Percentiles rank a stretch among this genome's conserved stretches.
These are phyloP conservation scores for Desmodus rotundus DNA, from an alignment of 2,113 vertebrate genomes.

Conservation along the genomic window DNA sequence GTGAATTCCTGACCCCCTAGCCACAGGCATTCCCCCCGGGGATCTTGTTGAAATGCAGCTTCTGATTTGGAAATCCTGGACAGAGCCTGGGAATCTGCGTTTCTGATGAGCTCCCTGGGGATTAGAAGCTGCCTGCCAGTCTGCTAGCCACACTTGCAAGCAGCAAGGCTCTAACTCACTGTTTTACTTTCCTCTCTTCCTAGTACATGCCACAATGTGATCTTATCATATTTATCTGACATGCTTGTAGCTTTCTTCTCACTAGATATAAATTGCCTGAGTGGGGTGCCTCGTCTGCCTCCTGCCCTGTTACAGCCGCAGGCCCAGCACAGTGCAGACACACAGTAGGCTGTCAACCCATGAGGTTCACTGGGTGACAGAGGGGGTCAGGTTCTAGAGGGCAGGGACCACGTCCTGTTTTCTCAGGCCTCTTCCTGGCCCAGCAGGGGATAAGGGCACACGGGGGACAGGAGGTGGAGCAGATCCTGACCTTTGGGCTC, in stretches of 20 bases:
- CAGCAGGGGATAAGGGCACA: background rate
- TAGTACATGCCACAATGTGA: background rate
- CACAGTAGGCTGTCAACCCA: background rate
- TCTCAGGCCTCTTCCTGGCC: background rate
- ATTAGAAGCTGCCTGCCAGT: background rate
- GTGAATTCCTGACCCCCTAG: background rate
- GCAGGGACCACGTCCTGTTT: background rate
- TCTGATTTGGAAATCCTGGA: background rate
- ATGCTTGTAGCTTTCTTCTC: background rate
- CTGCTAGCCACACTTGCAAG: background rate
- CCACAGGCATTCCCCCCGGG: background rate
- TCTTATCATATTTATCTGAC: background rate
- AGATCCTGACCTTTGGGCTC: background rate
- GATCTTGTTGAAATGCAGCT: background rate
- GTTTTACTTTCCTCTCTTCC: background rate
- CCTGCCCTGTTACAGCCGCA: background rate
- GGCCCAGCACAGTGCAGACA: background rate
- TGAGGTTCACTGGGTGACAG: background rate
- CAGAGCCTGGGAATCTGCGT: background rate
- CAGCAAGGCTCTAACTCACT: background rate
- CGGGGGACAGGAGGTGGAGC: accelerated
- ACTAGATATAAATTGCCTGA: background rate
- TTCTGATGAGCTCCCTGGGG: background rate
- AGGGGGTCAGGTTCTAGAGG: background rate
- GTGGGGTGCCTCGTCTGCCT: background rate